phyloP scores from a whole-genome alignment of 2,113 vertebrate genomes.

The Neopipo cinnamomea region DNA sequence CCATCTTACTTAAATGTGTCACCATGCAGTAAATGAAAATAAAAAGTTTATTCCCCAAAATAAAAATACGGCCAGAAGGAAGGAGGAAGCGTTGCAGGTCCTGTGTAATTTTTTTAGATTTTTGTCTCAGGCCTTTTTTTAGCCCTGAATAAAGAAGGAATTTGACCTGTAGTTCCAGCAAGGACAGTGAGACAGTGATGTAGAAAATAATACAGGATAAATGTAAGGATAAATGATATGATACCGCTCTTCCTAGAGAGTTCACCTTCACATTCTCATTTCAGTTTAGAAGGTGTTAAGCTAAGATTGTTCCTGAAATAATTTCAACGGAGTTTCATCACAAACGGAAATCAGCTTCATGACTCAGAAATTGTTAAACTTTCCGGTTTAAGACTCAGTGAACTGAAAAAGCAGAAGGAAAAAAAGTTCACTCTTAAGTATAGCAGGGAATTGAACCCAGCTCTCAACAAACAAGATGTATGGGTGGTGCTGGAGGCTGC shows the following conservation, averaged over 20 bases:
- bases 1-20: not conserved
- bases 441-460: not conserved
- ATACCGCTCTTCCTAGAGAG: not conserved
- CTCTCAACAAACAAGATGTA: not conserved
- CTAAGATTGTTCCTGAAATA: not conserved
- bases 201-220: not conserved
- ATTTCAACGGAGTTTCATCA: not conserved
- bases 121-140: not conserved
- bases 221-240: not conserved
- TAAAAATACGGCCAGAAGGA: not conserved
- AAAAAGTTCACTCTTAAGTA: not conserved
- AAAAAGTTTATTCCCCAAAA: not conserved
- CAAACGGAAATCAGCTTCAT: not conserved
- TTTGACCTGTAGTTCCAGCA: not conserved
- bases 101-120: not conserved
- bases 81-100: not conserved
- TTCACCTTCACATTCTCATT: not conserved
- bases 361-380: constrained; percentile 19
- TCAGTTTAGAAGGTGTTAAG: not conserved
- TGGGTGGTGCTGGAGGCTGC: not conserved
- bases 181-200: not conserved
- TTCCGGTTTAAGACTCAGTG: not conserved
- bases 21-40: not conserved
- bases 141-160: not conserved
- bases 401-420: not conserved